Evolutionary conservation across 2,113 vertebrate species (phyloP), one percentile per base, ranked within the genome.

Genomic region (Sander lucioperca): DNA sequence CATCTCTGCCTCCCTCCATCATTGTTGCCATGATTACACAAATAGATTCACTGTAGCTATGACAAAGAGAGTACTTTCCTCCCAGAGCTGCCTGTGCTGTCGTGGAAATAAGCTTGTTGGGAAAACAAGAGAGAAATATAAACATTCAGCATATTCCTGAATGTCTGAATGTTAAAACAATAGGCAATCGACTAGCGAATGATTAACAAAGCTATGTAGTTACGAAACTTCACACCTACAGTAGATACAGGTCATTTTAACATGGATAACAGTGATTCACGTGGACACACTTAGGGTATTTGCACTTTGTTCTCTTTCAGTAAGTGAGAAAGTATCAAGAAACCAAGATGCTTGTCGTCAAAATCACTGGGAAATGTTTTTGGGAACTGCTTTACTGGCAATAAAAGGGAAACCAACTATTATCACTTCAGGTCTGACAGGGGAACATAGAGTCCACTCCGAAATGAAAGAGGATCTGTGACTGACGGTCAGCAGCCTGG

Each of bases 21-120:
- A 74, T 66, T 67, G 91, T 88, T 92, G 67, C 86, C 56, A 86
- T 92, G 79, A 92, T 83, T 84, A 92, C 88, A 85, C 78, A 80
- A 80, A 68, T 58, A 70, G 78, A 79, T 85, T 73, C 53, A 59
- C 63, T 53, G 63, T 62, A 72, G 83, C 30, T 83, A 75, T 64
- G 85, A 85, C 79, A 89, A 48, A 82, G 74, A 78, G 77, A 84
- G 81, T 81, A 61, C 65, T 75, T 77, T 27, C 72, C 43, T 87
- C 80, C 80, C 62, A 70, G 74, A n/a, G 80, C 84, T 65, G 59
- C 36, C 36, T 59, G 56, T 19, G 30, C 69, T 25, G 54, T 87
- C 68, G 74, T 54, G 56, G 57, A 51, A 74, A 48, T 30, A 39
- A 12, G 25, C 39, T 80, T 83, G 61, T 74, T 81, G 57, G 74